A percentile compares a stretch with the other conserved stretches of the same genome.
Conservation (phyloP, 1,140 invertebrate species). For the Dermatophagoides farinae region DNA sequence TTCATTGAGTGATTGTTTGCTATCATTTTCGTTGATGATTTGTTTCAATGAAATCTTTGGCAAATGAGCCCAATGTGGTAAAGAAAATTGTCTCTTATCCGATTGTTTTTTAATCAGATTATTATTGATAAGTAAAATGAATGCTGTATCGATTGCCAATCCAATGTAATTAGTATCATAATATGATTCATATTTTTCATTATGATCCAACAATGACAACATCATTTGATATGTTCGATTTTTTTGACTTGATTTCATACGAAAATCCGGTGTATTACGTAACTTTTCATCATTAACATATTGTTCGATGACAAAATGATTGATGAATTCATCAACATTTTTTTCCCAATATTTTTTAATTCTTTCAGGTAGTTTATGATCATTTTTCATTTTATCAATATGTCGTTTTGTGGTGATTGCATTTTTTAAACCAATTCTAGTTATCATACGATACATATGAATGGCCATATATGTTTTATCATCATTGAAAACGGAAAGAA, state of each 20-base stretch:
- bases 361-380: background rate
- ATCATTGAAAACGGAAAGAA: slow-evolving; percentile 3
- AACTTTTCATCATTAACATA: background rate
- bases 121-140: background rate
- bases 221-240: background rate
- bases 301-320: background rate
- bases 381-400: background rate
- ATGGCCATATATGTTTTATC: background rate
- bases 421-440: background rate
- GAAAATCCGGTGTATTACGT: background rate
- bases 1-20: background rate
- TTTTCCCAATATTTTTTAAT: background rate
- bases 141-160: background rate
- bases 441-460: slow-evolving; percentile 1
- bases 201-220: background rate
- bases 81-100: background rate
- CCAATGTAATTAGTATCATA: slow-evolving; percentile 1
- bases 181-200: background rate
- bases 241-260: background rate
- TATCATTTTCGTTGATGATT: background rate
- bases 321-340: background rate
- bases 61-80: background rate
- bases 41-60: background rate
- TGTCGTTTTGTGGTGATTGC: background rate
- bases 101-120: background rate